phyloP scores from a whole-genome alignment of 2,797 vertebrate genomes.

The Pipistrellus pipistrellus region DNA sequence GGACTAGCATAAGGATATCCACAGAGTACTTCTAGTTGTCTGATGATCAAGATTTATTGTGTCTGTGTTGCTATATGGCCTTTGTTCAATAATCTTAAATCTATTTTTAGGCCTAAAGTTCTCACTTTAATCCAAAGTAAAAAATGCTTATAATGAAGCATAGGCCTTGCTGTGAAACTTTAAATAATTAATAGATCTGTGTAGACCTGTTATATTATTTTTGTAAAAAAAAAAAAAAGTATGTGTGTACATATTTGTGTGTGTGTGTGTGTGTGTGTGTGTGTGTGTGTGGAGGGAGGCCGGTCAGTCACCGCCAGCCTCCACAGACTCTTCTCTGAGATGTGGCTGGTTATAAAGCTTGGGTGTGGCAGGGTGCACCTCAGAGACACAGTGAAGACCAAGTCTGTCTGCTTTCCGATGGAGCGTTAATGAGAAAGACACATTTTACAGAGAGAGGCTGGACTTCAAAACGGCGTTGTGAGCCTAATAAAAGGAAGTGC shows the following conservation, averaged over 20 bases:
- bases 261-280: not conserved
- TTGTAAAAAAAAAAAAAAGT: slow-evolving; percentile 63
- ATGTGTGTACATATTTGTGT: not conserved
- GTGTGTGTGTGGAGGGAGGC: not conserved
- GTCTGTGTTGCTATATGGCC: not conserved
- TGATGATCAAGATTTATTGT: not conserved
- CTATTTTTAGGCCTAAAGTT: slow-evolving; percentile 68
- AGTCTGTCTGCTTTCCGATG: slow-evolving; percentile 12
- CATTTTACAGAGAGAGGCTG: not conserved
- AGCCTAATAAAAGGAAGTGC: slow-evolving; percentile 69
- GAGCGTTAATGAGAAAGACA: not conserved
- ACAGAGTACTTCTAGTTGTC: not conserved
- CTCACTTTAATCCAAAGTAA: slow-evolving; percentile 60
- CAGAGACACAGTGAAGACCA: not conserved
- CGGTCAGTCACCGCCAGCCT: not conserved
- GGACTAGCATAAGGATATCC: not conserved
- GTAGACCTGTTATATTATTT: slow-evolving; percentile 74
- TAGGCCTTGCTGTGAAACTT: slow-evolving; percentile 66
- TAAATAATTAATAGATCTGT: slow-evolving; percentile 66
- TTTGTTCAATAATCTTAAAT: slow-evolving; percentile 53
- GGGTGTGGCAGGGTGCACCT: not conserved
- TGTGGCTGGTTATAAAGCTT: not conserved
- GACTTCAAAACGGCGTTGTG: not conserved
- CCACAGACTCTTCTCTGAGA: not conserved
- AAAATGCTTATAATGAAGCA: slow-evolving; percentile 66